Evolutionary conservation across 2,888 invertebrate species (phyloP), one percentile per base, ranked within the genome.

Genomic region (Drosophila lacicola): DNA sequence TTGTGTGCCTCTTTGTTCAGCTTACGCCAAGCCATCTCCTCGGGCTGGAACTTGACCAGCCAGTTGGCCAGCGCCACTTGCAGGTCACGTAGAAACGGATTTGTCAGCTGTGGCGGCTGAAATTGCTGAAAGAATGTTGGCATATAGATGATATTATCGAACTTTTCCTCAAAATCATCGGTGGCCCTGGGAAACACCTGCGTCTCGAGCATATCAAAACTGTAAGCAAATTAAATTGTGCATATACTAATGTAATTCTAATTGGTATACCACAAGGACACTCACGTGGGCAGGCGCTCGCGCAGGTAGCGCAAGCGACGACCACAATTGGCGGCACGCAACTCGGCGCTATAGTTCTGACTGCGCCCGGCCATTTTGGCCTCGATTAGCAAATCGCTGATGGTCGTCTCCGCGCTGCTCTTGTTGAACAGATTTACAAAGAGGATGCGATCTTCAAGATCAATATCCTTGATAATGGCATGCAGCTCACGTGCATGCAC

Each of bases 161-260:
- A 77, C 2, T 44, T 44, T 0, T 29, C 8, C 51, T 80, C 70
- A 2, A 80, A 78, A 0, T 63, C 50, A 0, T 36, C 17, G 4
- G 11, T 5, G 0, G 11, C 13, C 0, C 3, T 3, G 17, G 70
- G 62, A 64, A 60, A 61, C 25, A 63, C 3, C 2, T 62, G 45
- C 0, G 47, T 25, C 45, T 82, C 80, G 21, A 82, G 66, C 70
- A 80, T 80, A 0, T 66, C 57, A 19, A 77, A 80, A 33, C 78
- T 74, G 21, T 5, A 37, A 51, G 10, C 1, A 19, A 29, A n/a
- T 14, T 10, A 8, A 29, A 29, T 29, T 29, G 29, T 6, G 14
- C 9, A 8, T 11, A 29, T 14, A 46, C 1, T 1, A 13, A 11
- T 4, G 14, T 8, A 1, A 21, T 55, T 11, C 4, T 2, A 11